Percentiles rank a stretch among this genome's conserved stretches.
phyloP scores from a whole-genome alignment of 2,797 vertebrate species.

The Lycodopsis pacificus region DNA sequence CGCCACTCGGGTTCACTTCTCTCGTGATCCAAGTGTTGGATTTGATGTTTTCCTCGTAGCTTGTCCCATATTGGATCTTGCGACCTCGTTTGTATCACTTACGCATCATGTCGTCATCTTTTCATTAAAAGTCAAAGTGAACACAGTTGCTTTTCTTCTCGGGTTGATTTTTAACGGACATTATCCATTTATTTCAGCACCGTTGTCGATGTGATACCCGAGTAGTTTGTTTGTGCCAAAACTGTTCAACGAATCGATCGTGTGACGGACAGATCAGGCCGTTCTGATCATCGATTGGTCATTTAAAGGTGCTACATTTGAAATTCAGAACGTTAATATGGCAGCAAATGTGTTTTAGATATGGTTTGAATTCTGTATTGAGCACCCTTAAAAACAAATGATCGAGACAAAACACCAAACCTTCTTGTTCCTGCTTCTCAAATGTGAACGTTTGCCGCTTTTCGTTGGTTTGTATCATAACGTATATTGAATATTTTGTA shows the following conservation, averaged over 20 bases:
- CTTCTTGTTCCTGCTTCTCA: neutral
- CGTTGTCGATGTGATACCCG: neutral
- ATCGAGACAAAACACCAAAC: accelerated
- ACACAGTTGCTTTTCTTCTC: neutral
- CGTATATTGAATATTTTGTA: neutral
- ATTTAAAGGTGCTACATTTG: no score
- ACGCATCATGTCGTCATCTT: neutral
- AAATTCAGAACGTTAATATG: no score
- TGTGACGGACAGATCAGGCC: accelerated
- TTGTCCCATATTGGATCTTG: neutral
- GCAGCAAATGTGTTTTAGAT: no score
- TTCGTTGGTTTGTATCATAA: neutral
- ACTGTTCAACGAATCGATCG: neutral
- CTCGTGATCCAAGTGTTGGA: neutral
- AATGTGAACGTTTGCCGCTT: neutral
- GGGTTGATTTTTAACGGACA: neutral
- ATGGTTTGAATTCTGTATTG: no score
- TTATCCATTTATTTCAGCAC: neutral
- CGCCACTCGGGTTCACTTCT: neutral
- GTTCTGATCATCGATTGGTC: neutral
- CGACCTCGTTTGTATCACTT: neutral
- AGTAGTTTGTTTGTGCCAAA: neutral
- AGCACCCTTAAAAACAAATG: neutral
- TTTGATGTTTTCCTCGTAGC: neutral
- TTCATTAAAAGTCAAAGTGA: neutral